Evolutionary conservation across 2,888 invertebrate species (phyloP).

Genomic region (Cheilosia scutellata): DNA sequence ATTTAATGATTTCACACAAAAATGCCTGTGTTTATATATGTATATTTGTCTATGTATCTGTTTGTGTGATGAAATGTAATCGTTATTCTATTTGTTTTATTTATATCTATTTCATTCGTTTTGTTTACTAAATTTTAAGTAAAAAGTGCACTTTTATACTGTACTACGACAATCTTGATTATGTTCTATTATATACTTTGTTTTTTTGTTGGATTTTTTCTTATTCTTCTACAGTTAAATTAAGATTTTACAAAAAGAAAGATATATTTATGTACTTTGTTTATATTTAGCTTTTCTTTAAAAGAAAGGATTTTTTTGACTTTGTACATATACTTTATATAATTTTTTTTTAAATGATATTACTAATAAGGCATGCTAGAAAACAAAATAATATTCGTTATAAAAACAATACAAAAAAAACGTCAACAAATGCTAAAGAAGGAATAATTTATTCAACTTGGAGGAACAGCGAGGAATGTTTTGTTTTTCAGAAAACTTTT

Average conservation of each 20-base stretch:
- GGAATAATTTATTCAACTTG: background rate
- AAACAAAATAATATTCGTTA: background rate
- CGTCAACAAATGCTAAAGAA: background rate
- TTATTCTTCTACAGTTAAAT: constrained; percentile 19
- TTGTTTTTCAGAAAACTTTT: background rate
- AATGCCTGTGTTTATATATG: constrained; percentile 1
- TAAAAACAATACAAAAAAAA: background rate
- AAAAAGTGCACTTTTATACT: constrained; percentile 72
- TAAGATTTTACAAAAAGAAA: background rate
- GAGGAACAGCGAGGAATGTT: background rate
- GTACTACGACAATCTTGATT: constrained; percentile 60
- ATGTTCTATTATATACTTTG: constrained; percentile 51
- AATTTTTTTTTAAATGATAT: background rate
- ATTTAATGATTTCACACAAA: constrained; percentile 5
- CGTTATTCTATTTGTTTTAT: constrained; percentile 27
- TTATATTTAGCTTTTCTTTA: background rate
- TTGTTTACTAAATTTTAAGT: constrained; percentile 51
- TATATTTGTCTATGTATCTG: constrained; percentile 22
- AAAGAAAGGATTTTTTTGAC: background rate
- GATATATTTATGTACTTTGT: background rate
- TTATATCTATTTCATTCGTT: constrained; percentile 35
- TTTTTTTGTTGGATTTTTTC: constrained; percentile 16
- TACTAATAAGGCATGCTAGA: constrained; percentile 39
- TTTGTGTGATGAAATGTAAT: constrained; percentile 14
- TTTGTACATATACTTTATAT: background rate